These are phyloP conservation scores for Imbricaverruca yamaguchii DNA, from an alignment of 2,888 invertebrate species.

Conservation along the genomic window DNA sequence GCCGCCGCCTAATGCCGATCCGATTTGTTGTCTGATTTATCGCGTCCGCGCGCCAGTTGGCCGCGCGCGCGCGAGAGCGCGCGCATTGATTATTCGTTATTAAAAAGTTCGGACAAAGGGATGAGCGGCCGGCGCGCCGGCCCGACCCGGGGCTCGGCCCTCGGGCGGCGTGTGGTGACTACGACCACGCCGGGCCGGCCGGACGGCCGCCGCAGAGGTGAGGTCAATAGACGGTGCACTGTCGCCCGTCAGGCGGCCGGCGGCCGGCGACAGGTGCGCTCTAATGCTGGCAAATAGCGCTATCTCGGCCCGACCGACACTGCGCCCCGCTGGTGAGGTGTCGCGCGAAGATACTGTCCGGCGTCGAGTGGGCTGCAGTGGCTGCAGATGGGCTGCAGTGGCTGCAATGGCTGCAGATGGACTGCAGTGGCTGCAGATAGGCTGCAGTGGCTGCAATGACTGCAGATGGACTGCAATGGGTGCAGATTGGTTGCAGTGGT, in stretches of 20 bases:
- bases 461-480: too few relatives aligned
- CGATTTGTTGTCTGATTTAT: constrained; percentile 6
- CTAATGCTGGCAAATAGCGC: background rate
- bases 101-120: constrained; percentile 20
- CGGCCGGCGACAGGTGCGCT: background rate
- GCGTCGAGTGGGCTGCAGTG: too few relatives aligned
- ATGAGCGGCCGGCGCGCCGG: background rate
- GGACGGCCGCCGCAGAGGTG: background rate
- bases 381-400: too few relatives aligned
- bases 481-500: too few relatives aligned
- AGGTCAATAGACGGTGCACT: background rate
- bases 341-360: too few relatives aligned
- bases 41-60: background rate
- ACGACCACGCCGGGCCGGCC: too few relatives aligned
- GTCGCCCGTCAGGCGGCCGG: background rate
- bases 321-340: too few relatives aligned
- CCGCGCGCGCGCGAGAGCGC: too few relatives aligned
- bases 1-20: constrained; percentile 1
- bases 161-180: background rate
- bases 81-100: constrained; percentile 16
- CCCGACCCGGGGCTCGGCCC: background rate
- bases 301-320: too few relatives aligned
- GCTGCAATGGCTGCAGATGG: too few relatives aligned
- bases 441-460: too few relatives aligned
- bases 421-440: too few relatives aligned